Evolutionary conservation across 2,888 invertebrate species (phyloP).

Genomic region (Argyresthia goedartella): DNA sequence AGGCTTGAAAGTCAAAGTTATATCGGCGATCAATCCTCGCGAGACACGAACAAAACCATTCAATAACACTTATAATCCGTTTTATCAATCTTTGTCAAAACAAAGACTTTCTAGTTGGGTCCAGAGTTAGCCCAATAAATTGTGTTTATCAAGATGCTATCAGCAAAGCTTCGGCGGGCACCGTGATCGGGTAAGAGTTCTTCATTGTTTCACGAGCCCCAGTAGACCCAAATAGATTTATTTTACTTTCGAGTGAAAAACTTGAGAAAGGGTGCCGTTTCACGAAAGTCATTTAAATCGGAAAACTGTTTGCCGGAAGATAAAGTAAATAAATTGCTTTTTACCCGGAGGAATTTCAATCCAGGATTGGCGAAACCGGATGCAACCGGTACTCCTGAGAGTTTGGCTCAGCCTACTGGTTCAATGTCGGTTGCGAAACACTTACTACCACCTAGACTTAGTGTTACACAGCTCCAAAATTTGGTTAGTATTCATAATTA

Average conservation of each 20-base stretch:
- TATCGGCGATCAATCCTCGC: not conserved
- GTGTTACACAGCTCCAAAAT: too few species aligned
- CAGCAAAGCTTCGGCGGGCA: conserved; percentile 11
- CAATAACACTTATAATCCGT: conserved; percentile 16
- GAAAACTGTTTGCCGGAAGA: not conserved
- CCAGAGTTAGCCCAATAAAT: conserved; percentile 27
- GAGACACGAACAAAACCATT: conserved; percentile 15
- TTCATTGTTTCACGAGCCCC: conserved; percentile 30
- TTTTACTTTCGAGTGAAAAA: conserved; percentile 9
- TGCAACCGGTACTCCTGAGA: too few species aligned
- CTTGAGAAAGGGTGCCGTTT: not conserved
- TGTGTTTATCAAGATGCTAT: conserved; percentile 38
- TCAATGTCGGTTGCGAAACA: too few species aligned
- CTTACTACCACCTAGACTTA: too few species aligned
- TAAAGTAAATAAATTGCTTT: too few species aligned
- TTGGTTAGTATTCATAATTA: too few species aligned
- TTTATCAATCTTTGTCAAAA: conserved; percentile 30
- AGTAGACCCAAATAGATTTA: conserved; percentile 41
- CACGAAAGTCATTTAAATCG: not conserved
- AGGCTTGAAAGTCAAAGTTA: not conserved
- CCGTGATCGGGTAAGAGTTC: conserved; percentile 27
- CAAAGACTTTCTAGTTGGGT: conserved; percentile 37
- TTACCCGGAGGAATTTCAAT: too few species aligned
- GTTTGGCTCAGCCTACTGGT: too few species aligned
- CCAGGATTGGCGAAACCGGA: too few species aligned